phyloP scores from a whole-genome alignment of 2,888 invertebrate species.

The Ceraclea dissimilis region DNA sequence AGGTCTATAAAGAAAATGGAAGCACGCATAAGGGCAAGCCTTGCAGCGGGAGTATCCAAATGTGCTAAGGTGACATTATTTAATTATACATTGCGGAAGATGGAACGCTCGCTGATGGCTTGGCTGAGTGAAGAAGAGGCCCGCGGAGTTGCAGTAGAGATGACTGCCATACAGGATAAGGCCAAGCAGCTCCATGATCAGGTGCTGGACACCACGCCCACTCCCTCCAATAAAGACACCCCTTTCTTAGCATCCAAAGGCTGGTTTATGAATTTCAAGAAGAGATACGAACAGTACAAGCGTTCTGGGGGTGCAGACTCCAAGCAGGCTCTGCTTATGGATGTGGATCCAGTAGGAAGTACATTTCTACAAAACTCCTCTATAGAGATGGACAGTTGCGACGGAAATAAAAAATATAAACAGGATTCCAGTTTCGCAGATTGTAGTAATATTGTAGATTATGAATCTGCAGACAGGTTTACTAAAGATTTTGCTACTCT shows the following conservation, averaged over 20 bases:
- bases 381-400: background rate
- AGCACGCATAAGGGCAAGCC: conserved; percentile 5
- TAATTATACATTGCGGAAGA: conserved; percentile 6
- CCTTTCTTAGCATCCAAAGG: conserved; percentile 13
- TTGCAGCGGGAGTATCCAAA: conserved; percentile 14
- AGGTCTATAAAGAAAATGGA: conserved; percentile 13
- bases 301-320: background rate
- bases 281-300: conserved; percentile 8
- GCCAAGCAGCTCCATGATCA: conserved; percentile 11
- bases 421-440: background rate
- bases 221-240: conserved; percentile 2
- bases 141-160: conserved; percentile 3
- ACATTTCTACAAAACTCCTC: background rate
- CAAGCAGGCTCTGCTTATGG: background rate
- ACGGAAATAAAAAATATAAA: background rate
- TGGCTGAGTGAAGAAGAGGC: conserved; percentile 10
- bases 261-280: conserved; percentile 15
- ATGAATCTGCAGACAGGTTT: conserved; percentile 19
- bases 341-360: background rate
- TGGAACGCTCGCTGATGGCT: conserved; percentile 8
- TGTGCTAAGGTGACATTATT: conserved; percentile 5
- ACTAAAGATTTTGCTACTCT: conserved; percentile 20
- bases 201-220: conserved; percentile 2
- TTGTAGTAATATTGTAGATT: background rate
- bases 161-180: conserved; percentile 7